phyloP scores from a whole-genome alignment of 2,888 invertebrate genomes.

The Shargacucullia verbasci region DNA sequence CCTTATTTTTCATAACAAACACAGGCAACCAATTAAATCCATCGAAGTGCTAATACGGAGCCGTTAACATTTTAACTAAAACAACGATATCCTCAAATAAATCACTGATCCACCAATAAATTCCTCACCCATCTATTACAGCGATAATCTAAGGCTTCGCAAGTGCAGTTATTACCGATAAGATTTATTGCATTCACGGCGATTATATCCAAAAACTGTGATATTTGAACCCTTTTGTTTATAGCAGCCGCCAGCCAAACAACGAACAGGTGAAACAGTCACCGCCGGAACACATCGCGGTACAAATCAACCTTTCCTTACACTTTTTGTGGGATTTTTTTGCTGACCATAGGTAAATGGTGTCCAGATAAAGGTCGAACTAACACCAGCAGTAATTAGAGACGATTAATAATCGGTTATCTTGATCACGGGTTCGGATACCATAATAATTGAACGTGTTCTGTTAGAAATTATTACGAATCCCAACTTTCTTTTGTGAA shows the following conservation, averaged over 20 bases:
- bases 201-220: slow-evolving; percentile 86
- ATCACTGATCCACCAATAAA: slow-evolving; percentile 70
- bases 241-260: slow-evolving; percentile 83
- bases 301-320: slow-evolving; percentile 83
- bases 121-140: slow-evolving; percentile 75
- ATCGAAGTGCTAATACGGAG: slow-evolving; percentile 36
- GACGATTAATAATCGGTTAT: slow-evolving; percentile 88
- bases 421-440: slow-evolving; percentile 81
- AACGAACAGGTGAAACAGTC: slow-evolving; percentile 84
- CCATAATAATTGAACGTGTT: slow-evolving; percentile 79
- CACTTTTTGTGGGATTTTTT: slow-evolving; percentile 85
- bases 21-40: slow-evolving; percentile 19
- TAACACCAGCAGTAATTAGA: slow-evolving; percentile 89
- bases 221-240: slow-evolving; percentile 87
- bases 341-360: slow-evolving; percentile 78
- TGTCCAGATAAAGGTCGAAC: slow-evolving; percentile 87
- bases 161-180: slow-evolving; percentile 86
- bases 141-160: slow-evolving; percentile 79
- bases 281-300: slow-evolving; percentile 68
- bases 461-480: slow-evolving; percentile 60
- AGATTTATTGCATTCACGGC: slow-evolving; percentile 82
- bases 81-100: slow-evolving; percentile 72
- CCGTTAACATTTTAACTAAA: slow-evolving; percentile 43
- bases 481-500: slow-evolving; percentile 57
- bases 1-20: slow-evolving; percentile 15